Evolutionary conservation across 2,797 vertebrate genomes (phyloP).

Genomic region (Rhinoraja longicauda): DNA sequence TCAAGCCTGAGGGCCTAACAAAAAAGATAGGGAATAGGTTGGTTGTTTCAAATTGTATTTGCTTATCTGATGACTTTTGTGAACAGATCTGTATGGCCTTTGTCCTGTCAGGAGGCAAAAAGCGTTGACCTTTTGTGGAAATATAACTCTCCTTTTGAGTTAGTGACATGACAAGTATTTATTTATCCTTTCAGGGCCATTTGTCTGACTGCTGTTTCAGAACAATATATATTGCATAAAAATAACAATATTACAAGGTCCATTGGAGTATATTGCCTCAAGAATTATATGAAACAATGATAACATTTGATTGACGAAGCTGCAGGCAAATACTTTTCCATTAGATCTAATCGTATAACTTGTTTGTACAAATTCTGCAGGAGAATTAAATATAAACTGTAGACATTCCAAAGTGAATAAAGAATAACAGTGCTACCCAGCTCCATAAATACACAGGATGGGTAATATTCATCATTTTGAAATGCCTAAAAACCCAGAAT

Average conservation of each 20-base stretch:
- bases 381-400: background rate
- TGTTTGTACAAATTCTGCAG: conserved; percentile 25
- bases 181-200: conserved; percentile 24
- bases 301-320: background rate
- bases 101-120: background rate
- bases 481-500: background rate
- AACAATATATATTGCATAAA: conserved; percentile 17
- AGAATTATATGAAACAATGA: background rate
- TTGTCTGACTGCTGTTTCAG: background rate
- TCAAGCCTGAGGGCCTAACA: background rate
- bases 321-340: background rate
- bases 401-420: background rate
- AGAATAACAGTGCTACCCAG: background rate
- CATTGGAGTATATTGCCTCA: background rate
- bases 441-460: background rate
- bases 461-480: background rate
- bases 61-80: conserved; percentile 22
- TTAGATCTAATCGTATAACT: background rate
- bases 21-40: background rate
- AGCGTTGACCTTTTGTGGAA: background rate
- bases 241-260: background rate
- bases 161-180: conserved; percentile 2
- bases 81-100: background rate
- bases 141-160: background rate
- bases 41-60: background rate